A percentile compares a stretch with the other conserved stretches of the same genome.
These are phyloP conservation scores for Diadromus collaris DNA, from an alignment of 2,888 invertebrate species.

Conservation along the genomic window DNA sequence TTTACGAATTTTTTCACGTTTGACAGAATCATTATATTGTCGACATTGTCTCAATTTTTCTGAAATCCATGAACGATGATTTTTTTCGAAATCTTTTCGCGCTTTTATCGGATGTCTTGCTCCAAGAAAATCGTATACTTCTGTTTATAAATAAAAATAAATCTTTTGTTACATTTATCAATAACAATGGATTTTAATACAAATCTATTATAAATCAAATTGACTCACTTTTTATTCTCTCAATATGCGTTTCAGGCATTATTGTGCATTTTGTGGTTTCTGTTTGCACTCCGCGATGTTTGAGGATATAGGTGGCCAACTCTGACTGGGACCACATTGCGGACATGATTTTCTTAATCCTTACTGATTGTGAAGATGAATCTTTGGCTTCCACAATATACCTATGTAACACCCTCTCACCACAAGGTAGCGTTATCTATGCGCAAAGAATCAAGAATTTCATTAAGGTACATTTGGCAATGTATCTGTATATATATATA, in stretches of 20 bases:
- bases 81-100: no score
- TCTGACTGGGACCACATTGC: not conserved
- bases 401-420: not conserved
- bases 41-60: no score
- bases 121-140: no score
- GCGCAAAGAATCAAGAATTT: not conserved
- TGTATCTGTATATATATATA: not conserved
- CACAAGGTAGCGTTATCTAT: not conserved
- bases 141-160: no score
- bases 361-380: not conserved
- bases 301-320: not conserved
- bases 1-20: no score
- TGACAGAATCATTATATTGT: no score
- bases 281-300: constrained; percentile 2
- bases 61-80: no score
- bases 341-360: constrained; percentile 2
- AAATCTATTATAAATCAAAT: constrained; percentile 1
- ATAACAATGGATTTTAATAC: not conserved
- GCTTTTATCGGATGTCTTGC: no score
- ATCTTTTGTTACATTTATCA: no score
- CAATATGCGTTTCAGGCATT: not conserved
- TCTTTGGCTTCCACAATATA: not conserved
- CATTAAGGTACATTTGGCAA: not conserved
- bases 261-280: not conserved
- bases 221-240: not conserved